A percentile compares a stretch with the other conserved stretches of the same genome.
Conservation (phyloP, 2,113 vertebrate species). For the Gadus macrocephalus region DNA sequence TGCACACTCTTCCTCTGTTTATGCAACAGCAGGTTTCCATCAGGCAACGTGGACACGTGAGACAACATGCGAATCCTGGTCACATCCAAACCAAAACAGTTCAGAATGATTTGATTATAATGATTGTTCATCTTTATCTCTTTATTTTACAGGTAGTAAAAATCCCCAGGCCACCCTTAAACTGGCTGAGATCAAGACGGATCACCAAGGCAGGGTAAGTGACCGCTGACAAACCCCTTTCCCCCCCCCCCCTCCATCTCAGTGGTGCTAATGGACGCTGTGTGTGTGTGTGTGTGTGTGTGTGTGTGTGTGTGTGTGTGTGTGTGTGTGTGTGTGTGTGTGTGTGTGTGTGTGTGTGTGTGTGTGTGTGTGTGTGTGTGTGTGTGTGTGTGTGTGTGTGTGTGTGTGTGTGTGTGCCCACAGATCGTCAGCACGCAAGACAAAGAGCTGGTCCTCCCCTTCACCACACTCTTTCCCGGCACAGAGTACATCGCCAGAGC, state of each 20-base stretch:
- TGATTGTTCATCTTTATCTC: not conserved
- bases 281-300: slow-evolving; percentile 10
- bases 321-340: no score
- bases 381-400: not conserved
- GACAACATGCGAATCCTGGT: no score
- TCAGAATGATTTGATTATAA: no score
- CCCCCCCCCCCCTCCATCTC: not conserved
- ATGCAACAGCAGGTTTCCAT: no score
- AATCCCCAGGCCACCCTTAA: slow-evolving; percentile 92
- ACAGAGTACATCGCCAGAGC: slow-evolving; percentile 93
- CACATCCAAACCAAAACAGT: no score
- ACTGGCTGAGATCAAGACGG: slow-evolving; percentile 85
- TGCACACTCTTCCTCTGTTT: no score
- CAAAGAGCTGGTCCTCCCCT: slow-evolving; percentile 87
- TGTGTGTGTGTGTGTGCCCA: slow-evolving; percentile 21
- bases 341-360: no score
- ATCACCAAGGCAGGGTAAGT: slow-evolving; percentile 85
- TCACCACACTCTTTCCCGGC: slow-evolving; percentile 80
- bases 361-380: no score
- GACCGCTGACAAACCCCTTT: not conserved
- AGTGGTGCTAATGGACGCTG: not conserved
- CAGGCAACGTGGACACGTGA: no score
- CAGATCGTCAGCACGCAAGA: slow-evolving; percentile 84
- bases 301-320: slow-evolving; percentile 1
- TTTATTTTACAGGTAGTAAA: slow-evolving; percentile 82